Percentiles rank a stretch among this genome's conserved stretches.
Evolutionary conservation across 2,113 vertebrate species (phyloP).

Genomic region (Calonectris borealis): DNA sequence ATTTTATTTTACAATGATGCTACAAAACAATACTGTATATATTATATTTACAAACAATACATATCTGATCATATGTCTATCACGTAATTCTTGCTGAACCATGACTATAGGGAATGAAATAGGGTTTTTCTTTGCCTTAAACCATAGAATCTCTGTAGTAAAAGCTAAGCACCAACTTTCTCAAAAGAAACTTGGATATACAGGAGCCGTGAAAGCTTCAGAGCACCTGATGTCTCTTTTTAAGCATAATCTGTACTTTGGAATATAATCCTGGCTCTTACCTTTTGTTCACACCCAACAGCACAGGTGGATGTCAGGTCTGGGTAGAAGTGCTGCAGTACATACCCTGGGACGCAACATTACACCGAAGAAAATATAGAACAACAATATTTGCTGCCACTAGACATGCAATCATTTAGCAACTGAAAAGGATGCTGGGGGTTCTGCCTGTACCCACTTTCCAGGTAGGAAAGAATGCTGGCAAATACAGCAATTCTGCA

Average conservation of each 20-base stretch:
- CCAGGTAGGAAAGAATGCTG: not conserved
- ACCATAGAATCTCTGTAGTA: not conserved
- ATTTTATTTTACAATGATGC: not conserved
- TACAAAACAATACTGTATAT: not conserved
- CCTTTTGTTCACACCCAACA: not conserved
- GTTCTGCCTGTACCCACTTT: not conserved
- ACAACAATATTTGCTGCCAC: not conserved
- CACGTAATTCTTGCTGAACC: not conserved
- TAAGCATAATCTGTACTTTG: not conserved
- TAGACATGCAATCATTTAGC: not conserved
- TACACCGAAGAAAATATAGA: not conserved
- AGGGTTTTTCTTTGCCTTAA: not conserved
- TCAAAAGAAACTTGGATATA: not conserved
- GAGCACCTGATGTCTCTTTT: not conserved
- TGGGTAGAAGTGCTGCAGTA: not conserved
- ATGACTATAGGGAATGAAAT: not conserved
- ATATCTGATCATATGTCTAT: not conserved
- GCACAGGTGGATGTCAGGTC: not conserved
- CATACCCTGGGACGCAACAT: not conserved
- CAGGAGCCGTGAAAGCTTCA: not conserved
- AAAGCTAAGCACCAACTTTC: not conserved
- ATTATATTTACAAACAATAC: not conserved
- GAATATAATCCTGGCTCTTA: not conserved
- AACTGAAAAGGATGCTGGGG: not conserved
- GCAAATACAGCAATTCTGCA: not conserved